Evolutionary conservation across 1,140 invertebrate species (phyloP).

Genomic region (Procambarus clarkii): DNA sequence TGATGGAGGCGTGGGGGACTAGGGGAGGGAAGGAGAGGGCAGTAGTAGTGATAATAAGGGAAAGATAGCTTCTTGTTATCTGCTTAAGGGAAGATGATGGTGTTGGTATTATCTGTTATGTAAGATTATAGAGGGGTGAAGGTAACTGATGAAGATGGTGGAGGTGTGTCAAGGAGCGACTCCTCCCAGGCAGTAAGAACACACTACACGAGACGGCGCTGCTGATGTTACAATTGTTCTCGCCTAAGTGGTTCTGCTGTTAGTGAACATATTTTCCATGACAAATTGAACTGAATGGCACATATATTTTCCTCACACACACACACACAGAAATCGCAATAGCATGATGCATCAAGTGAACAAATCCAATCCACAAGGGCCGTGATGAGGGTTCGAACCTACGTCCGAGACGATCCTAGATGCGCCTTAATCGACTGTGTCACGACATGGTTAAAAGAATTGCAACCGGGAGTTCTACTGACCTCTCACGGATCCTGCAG

Average conservation of each 20-base stretch:
- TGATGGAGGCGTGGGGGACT: neutral
- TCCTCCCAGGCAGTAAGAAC: neutral
- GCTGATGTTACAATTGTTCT: neutral
- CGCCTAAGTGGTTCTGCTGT: neutral
- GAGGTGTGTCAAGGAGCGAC: too few relatives aligned
- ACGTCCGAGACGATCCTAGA: too few relatives aligned
- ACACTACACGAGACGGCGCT: neutral
- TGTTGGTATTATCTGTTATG: neutral
- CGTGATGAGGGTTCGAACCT: too few relatives aligned
- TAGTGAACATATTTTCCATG: too few relatives aligned
- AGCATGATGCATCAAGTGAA: too few relatives aligned
- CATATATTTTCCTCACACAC: neutral
- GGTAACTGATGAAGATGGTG: neutral
- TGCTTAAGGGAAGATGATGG: neutral
- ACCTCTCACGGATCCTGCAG: too few relatives aligned
- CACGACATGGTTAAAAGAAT: too few relatives aligned
- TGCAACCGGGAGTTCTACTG: too few relatives aligned
- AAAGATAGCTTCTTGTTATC: neutral
- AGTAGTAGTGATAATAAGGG: neutral
- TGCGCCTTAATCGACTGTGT: too few relatives aligned
- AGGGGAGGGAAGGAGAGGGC: too few relatives aligned
- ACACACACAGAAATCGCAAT: neutral
- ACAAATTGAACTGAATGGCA: neutral
- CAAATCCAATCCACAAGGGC: too few relatives aligned
- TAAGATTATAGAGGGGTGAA: neutral